Evolutionary conservation across 2,797 vertebrate genomes (phyloP).

Genomic region (Siniperca undulata): DNA sequence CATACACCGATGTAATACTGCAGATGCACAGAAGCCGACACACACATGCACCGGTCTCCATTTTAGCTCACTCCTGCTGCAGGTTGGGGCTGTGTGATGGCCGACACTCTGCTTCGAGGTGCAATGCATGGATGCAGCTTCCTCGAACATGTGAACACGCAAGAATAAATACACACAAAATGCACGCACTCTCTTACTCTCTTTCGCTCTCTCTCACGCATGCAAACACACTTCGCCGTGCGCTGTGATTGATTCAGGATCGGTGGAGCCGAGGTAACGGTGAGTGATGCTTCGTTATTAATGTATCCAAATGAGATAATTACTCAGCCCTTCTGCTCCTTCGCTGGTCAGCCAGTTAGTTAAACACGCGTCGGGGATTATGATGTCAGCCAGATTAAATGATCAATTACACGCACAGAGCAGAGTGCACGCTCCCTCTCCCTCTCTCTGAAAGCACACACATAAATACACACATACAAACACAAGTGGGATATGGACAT

Average conservation of each 20-base stretch:
- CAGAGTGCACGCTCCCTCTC: constrained; percentile 61
- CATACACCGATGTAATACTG: constrained; percentile 22
- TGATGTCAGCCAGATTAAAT: constrained; percentile 84
- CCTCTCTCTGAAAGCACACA: constrained; percentile 46
- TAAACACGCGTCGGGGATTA: constrained; percentile 85
- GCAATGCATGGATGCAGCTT: constrained; percentile 29
- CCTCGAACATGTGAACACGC: constrained; percentile 14
- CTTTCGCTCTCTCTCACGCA: constrained; percentile 42
- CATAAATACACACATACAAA: constrained; percentile 41
- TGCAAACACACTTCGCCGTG: constrained; percentile 34
- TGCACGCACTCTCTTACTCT: not conserved
- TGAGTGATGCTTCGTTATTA: constrained; percentile 78
- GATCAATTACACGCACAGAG: constrained; percentile 76
- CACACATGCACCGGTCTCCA: constrained; percentile 66
- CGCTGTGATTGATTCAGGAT: constrained; percentile 69
- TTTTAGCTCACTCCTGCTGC: constrained; percentile 72
- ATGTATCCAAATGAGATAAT: constrained; percentile 84
- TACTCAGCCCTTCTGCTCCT: constrained; percentile 78
- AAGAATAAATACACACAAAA: constrained; percentile 8
- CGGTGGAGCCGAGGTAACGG: constrained; percentile 56
- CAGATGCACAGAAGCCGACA: constrained; percentile 37
- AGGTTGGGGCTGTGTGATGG: constrained; percentile 75
- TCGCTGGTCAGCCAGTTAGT: constrained; percentile 77
- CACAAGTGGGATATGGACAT: constrained; percentile 9
- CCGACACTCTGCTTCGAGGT: constrained; percentile 66